phyloP scores from a whole-genome alignment of 2,797 vertebrate genomes.

The Prionace glauca region DNA sequence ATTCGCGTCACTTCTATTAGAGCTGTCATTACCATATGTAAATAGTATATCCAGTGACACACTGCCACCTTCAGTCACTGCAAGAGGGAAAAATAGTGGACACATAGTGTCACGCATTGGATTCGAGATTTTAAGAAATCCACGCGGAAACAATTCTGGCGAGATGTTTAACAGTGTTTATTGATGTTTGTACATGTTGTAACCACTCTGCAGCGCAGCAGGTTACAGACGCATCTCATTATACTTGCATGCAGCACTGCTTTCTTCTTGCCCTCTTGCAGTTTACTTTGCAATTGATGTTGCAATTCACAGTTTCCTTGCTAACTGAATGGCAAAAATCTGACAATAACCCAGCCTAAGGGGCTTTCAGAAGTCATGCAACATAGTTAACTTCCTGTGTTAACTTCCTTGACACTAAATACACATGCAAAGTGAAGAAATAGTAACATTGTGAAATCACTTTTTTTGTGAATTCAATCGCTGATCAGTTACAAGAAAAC shows the following conservation, averaged over 20 bases:
- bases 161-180: not conserved
- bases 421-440: not conserved
- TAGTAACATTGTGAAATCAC: not conserved
- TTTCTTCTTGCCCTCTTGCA: not conserved
- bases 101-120: not conserved
- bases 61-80: slow-evolving; percentile 21
- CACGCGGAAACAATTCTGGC: not conserved
- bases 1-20: not conserved
- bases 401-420: not conserved
- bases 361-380: not conserved
- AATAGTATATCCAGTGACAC: slow-evolving; percentile 18
- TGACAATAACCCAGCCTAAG: not conserved
- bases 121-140: not conserved
- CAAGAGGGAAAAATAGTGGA: not conserved
- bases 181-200: not conserved
- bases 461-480: not conserved
- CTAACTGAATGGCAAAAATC: not conserved
- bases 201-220: not conserved
- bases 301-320: not conserved
- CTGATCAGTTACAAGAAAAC: not conserved
- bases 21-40: slow-evolving; percentile 19
- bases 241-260: no score
- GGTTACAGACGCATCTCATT: not conserved
- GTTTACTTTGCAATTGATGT: no score
- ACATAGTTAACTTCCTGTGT: not conserved